These are phyloP conservation scores for Cydia fagiglandana DNA, from an alignment of 1,140 invertebrate genomes.

Conservation along the genomic window DNA sequence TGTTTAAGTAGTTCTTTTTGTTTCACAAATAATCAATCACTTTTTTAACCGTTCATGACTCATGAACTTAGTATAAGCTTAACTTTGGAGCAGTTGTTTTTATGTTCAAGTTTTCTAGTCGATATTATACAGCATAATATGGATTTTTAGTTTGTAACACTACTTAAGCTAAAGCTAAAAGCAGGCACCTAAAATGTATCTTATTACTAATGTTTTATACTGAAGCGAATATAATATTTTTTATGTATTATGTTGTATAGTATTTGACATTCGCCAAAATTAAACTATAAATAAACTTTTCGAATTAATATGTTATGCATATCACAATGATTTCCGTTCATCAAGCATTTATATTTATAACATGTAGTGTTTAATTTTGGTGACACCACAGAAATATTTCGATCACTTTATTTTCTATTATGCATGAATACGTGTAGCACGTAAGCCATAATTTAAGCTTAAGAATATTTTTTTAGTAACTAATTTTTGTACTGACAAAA, in stretches of 20 bases:
- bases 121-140: constrained; percentile 33
- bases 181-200: background rate
- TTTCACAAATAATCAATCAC: constrained; percentile 20
- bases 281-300: background rate
- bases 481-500: background rate
- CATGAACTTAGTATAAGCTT: background rate
- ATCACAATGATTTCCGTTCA: background rate
- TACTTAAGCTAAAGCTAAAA: constrained; percentile 12
- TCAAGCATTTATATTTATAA: constrained; percentile 28
- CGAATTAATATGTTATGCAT: constrained; percentile 1
- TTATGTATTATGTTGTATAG: constrained; percentile 30
- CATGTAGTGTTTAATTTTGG: background rate
- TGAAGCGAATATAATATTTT: constrained; percentile 6
- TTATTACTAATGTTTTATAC: constrained; percentile 8
- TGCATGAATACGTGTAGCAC: background rate
- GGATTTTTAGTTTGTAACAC: constrained; percentile 19
- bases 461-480: background rate
- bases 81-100: background rate
- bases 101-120: constrained; percentile 27
- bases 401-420: background rate
- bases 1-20: constrained; percentile 33
- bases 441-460: constrained; percentile 29
- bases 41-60: background rate
- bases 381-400: background rate
- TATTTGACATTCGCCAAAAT: constrained; percentile 23